phyloP scores from a whole-genome alignment of 2,888 invertebrate genomes.

The Terebella lapidaria region DNA sequence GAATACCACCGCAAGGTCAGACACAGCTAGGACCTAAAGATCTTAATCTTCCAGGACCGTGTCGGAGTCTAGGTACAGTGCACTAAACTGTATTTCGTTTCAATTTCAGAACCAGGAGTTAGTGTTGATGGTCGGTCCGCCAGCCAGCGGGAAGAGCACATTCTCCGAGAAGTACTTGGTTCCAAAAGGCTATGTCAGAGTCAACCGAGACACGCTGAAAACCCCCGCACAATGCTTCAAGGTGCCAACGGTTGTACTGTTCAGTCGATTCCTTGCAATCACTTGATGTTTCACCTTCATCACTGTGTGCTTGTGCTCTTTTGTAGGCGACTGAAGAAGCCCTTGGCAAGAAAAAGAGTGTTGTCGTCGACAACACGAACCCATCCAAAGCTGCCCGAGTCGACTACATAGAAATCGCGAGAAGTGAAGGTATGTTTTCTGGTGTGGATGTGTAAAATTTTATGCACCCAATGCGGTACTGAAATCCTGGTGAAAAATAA shows the following conservation, averaged over 20 bases:
- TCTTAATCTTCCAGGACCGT: too few species aligned
- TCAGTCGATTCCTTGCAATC: too few species aligned
- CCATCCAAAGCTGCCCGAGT: slow-evolving; percentile 33
- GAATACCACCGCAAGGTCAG: too few species aligned
- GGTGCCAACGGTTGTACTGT: too few species aligned
- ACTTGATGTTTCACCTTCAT: too few species aligned
- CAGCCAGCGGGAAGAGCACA: slow-evolving; percentile 48
- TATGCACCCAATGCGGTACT: too few species aligned
- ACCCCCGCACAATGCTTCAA: slow-evolving; percentile 45
- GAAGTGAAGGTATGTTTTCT: slow-evolving; percentile 19
- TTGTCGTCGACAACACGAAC: slow-evolving; percentile 48
- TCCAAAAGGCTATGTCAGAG: slow-evolving; percentile 40
- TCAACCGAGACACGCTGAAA: slow-evolving; percentile 47
- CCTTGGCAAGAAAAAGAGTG: slow-evolving; percentile 37
- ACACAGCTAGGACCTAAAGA: too few species aligned
- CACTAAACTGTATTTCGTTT: neutral
- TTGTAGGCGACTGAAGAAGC: slow-evolving; percentile 38
- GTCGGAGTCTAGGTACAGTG: too few species aligned
- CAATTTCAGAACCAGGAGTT: slow-evolving; percentile 35
- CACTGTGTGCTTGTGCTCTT: neutral
- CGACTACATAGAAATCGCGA: slow-evolving; percentile 37
- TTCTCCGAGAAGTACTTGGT: slow-evolving; percentile 37
- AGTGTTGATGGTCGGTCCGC: slow-evolving; percentile 45
- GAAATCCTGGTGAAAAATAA: too few species aligned
- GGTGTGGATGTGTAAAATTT: too few species aligned